Evolutionary conservation across 2,797 vertebrate genomes (phyloP).

Genomic region (Enteromius radiatus): DNA sequence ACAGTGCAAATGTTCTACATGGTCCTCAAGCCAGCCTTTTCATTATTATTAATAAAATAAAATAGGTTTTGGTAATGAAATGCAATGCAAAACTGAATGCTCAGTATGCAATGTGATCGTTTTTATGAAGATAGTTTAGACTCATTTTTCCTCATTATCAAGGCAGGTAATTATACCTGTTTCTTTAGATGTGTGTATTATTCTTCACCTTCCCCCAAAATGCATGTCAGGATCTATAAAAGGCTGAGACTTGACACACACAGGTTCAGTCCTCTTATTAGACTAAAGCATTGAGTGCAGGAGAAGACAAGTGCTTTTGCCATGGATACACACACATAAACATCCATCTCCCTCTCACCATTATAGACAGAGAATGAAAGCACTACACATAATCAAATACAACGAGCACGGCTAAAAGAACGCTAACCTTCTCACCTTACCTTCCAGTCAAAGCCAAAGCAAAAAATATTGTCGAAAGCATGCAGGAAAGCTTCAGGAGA

Average conservation of each 20-base stretch:
- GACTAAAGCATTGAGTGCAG: constrained; percentile 95
- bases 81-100: no score
- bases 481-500: not conserved
- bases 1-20: not conserved
- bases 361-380: constrained; percentile 48
- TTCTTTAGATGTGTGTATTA: constrained; percentile 10
- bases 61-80: not conserved
- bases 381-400: constrained; percentile 43
- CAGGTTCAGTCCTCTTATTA: constrained; percentile 95
- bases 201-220: constrained; percentile 7
- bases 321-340: constrained; percentile 86
- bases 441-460: not conserved
- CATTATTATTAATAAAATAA: not conserved
- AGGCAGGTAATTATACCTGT: constrained; percentile 57
- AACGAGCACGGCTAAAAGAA: not conserved
- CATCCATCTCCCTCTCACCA: constrained; percentile 93
- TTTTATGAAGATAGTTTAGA: not conserved
- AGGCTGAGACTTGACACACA: constrained; percentile 66
- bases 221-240: not conserved
- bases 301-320: constrained; percentile 39
- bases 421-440: not conserved
- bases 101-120: not conserved
- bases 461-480: not conserved
- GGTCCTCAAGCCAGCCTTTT: not conserved
- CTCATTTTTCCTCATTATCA: constrained; percentile 1